Evolutionary conservation across 2,888 invertebrate genomes (phyloP), one percentile per base, ranked within the genome.

Genomic region (Lasioglossum lativentre): DNA sequence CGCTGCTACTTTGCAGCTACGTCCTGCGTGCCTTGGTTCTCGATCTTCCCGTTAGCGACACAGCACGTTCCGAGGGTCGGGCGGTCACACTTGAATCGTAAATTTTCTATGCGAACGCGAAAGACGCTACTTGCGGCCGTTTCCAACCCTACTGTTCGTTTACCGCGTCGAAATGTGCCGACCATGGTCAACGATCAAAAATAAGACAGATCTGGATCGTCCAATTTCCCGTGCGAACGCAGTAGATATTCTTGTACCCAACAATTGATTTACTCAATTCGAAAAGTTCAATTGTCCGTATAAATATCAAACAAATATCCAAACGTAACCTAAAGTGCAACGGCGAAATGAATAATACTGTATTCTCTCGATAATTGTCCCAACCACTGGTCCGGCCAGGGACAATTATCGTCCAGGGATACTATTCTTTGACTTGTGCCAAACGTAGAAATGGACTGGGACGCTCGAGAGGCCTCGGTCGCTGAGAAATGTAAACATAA

Each of bases 1-100:
- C 63, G 34, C 63, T 59, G 72, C 59, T 78, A 77, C 81, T 85
- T 86, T 75, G 47, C 63, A 66, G 66, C 75, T 76, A 72, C 73
- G 74, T 72, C 75, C 82, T 86, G 74, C 86, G 82, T 86, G 82
- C 76, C 82, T 83, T 77, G 79, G 52, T 72, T 75, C 86, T 68
- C 68, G 86, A 86, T 82, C 86, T 78, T 81, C 74, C 70, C 76
- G 52, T 75, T 34, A 14, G 47, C n/a, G 34, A n/a, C 71, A 42
- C 30, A 63, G 42, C 77, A 42, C 70, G 71, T 82, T 56, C 40
- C 52, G 34, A 68, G 52, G 56, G 47, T 68, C 40, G 56, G 52
- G 45, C 72, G 75, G 75, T 85, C 75, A 74, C 74, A 78, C 80
- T 76, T n/a, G 59, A 76, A 80, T 42, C 77, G 63, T 80, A 76